Conservation (phyloP, 2,888 invertebrate species). For the Ochlodes sylvanus region DNA sequence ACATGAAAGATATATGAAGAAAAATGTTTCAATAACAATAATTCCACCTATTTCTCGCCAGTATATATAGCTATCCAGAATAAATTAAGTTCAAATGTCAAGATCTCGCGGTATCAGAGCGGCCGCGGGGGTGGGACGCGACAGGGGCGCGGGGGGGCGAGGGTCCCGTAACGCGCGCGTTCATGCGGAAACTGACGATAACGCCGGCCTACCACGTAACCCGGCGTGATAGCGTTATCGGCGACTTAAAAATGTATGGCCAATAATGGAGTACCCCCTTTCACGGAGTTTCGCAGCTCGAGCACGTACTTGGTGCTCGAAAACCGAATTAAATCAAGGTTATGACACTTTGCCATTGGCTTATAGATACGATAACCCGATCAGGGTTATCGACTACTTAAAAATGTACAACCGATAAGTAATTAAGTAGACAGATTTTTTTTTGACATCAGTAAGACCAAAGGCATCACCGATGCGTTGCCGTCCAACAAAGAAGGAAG, state of each 20-base stretch:
- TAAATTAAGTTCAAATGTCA: conserved; percentile 82
- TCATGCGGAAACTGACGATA: conserved; percentile 84
- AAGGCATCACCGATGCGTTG: no score
- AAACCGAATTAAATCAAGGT: conserved; percentile 2
- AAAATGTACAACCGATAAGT: no score
- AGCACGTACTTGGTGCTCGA: conserved; percentile 7
- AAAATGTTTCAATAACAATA: no score
- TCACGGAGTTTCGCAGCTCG: background rate
- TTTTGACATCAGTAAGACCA: no score
- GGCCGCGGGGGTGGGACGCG: conserved; percentile 44
- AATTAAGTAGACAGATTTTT: no score
- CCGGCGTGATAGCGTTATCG: conserved; percentile 74
- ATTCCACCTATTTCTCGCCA: background rate
- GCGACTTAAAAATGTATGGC: conserved; percentile 79
- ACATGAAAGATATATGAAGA: no score
- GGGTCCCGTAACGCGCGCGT: conserved; percentile 78
- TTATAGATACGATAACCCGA: no score
- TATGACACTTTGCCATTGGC: background rate
- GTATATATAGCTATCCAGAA: conserved; percentile 48
- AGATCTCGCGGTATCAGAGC: conserved; percentile 70
- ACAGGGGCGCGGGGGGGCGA: conserved; percentile 44
- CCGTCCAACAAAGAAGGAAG: no score
- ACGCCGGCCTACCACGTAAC: conserved; percentile 83
- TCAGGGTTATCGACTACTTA: no score
- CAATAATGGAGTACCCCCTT: conserved; percentile 63